Percentiles rank a stretch among this genome's conserved stretches.
Evolutionary conservation across 2,113 vertebrate species (phyloP).

Genomic region (Mormoops blainvillei): DNA sequence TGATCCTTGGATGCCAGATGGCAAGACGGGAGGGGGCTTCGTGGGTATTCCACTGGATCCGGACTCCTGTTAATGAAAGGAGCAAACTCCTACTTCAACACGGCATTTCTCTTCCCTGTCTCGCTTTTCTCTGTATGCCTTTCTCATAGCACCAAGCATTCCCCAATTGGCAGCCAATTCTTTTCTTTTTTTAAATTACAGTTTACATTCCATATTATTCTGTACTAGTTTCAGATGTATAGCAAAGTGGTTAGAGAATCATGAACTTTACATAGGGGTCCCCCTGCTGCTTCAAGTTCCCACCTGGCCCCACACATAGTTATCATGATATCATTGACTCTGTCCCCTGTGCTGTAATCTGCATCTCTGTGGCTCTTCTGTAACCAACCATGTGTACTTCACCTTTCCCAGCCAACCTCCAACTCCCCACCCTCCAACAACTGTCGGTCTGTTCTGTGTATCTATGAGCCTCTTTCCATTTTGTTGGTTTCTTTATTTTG

Average conservation of each 20-base stretch:
- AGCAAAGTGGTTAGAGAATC: not conserved
- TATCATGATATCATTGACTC: not conserved
- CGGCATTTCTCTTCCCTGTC: rapidly evolving
- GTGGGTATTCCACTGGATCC: rapidly evolving
- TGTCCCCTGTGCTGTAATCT: not conserved
- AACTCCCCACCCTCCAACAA: not conserved
- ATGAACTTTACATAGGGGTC: not conserved
- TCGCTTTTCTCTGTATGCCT: not conserved
- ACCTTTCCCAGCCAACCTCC: not conserved
- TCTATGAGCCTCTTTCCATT: not conserved
- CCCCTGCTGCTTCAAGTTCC: not conserved
- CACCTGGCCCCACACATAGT: not conserved
- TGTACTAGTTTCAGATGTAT: not conserved
- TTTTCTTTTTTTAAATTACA: not conserved
- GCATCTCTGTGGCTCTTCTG: not conserved
- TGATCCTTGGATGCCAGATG: not conserved
- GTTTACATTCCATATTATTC: not conserved
- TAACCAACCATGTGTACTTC: not conserved
- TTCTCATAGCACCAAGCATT: not conserved
- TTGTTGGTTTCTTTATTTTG: not conserved
- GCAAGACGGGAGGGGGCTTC: not conserved
- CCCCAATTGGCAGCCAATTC: not conserved
- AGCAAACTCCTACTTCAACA: not conserved
- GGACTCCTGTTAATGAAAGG: not conserved
- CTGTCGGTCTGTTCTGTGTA: not conserved